These are phyloP conservation scores for Meteorus colon DNA, from an alignment of 2,888 invertebrate genomes.

Conservation along the genomic window DNA sequence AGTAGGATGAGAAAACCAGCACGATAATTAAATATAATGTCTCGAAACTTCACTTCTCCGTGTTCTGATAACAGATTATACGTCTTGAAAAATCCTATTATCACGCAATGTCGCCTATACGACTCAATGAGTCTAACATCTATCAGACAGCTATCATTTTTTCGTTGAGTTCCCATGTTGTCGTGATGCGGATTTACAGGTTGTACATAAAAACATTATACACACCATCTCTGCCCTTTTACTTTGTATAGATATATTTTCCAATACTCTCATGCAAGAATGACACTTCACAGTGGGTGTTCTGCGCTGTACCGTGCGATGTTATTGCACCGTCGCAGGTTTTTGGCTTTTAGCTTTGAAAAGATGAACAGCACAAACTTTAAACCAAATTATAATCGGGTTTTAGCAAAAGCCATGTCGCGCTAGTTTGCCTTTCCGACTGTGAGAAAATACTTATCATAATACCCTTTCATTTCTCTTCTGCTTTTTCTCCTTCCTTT, in stretches of 20 bases:
- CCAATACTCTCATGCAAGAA: slow-evolving; percentile 21
- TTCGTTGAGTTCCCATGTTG: not conserved
- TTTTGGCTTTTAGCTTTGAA: not conserved
- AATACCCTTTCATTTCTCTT: slow-evolving; percentile 9
- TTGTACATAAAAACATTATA: slow-evolving; percentile 23
- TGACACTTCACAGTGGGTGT: slow-evolving; percentile 26
- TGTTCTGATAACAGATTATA: slow-evolving; percentile 63
- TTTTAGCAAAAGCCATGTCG: slow-evolving; percentile 40
- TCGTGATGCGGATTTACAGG: slow-evolving; percentile 30
- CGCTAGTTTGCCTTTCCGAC: slow-evolving; percentile 33
- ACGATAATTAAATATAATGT: slow-evolving; percentile 22
- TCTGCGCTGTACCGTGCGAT: not conserved
- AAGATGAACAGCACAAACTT: slow-evolving; percentile 23
- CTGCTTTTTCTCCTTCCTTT: not conserved
- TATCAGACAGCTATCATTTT: not conserved
- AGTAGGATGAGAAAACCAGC: not conserved
- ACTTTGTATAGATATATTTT: slow-evolving; percentile 2
- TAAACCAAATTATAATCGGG: slow-evolving; percentile 39
- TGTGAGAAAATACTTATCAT: slow-evolving; percentile 6
- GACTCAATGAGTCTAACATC: not conserved
- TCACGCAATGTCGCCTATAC: not conserved
- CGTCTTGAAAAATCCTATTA: slow-evolving; percentile 57
- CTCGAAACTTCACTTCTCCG: slow-evolving; percentile 56
- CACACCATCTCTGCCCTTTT: slow-evolving; percentile 1
- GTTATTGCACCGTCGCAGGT: slow-evolving; percentile 8